Percentiles rank a stretch among this genome's conserved stretches.
Conservation (phyloP, 1,140 invertebrate genomes). For the Cherax quadricarinatus region DNA sequence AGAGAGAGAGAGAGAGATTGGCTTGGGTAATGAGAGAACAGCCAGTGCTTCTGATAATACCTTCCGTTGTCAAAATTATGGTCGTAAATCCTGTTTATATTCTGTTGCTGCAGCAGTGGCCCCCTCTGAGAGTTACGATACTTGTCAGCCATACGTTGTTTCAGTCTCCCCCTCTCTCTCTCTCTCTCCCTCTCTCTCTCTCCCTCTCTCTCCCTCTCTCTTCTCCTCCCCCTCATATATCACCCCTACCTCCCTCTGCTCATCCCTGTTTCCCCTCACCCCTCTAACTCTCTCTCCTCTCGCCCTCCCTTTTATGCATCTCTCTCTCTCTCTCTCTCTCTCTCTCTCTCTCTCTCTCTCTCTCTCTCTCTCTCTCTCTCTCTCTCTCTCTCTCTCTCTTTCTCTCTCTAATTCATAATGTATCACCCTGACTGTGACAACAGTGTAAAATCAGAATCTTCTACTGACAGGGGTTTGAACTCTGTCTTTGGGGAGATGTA, state of each 20-base stretch:
- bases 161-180: constrained; percentile 38
- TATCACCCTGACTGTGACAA: too few relatives aligned
- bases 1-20: constrained; percentile 19
- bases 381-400: background rate
- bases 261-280: background rate
- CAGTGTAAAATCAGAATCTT: too few relatives aligned
- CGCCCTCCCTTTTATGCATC: constrained; percentile 1
- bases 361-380: background rate
- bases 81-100: constrained; percentile 67
- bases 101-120: constrained; percentile 62
- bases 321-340: constrained; percentile 29
- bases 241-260: background rate
- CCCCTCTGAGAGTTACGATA: constrained; percentile 60
- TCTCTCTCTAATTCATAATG: too few relatives aligned
- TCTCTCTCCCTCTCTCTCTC: constrained; percentile 20
- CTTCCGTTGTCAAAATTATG: constrained; percentile 70
- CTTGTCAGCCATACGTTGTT: constrained; percentile 66
- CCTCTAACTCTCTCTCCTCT: constrained; percentile 21
- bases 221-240: background rate
- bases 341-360: too few relatives aligned
- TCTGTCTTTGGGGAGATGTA: background rate
- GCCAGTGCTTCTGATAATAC: constrained; percentile 65
- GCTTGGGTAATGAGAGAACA: constrained; percentile 61
- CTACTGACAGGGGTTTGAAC: background rate
- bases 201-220: constrained; percentile 17